Evolutionary conservation across 2,888 invertebrate genomes (phyloP).

Genomic region (Agrochola macilenta): DNA sequence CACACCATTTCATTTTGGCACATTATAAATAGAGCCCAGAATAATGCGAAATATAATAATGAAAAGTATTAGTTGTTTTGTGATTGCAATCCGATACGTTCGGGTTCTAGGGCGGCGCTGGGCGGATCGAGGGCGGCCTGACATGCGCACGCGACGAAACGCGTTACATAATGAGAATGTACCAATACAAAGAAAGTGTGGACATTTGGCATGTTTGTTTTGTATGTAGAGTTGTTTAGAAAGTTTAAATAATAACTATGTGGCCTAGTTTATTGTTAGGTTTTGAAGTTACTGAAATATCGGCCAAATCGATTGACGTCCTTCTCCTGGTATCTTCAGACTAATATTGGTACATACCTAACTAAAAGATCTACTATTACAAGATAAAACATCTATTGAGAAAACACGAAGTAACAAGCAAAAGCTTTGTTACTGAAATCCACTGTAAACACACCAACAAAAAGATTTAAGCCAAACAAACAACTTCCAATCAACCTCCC

Average conservation of each 20-base stretch:
- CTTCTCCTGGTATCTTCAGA: neutral
- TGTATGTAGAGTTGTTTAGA: constrained; percentile 19
- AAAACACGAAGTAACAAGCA: neutral
- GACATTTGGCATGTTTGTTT: constrained; percentile 54
- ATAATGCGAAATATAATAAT: constrained; percentile 70
- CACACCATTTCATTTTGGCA: constrained; percentile 33
- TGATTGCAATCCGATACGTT: constrained; percentile 76
- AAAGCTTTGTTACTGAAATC: neutral
- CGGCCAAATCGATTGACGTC: neutral
- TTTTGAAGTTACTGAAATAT: neutral
- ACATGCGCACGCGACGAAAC: constrained; percentile 83
- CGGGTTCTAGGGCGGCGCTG: constrained; percentile 71
- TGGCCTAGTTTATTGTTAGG: neutral
- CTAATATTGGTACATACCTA: neutral
- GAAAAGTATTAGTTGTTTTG: constrained; percentile 72
- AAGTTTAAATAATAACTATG: constrained; percentile 15
- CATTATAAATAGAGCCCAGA: constrained; percentile 56
- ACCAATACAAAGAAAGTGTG: constrained; percentile 66
- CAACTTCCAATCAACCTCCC: constrained; percentile 20
- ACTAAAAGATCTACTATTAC: neutral
- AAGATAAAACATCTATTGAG: neutral
- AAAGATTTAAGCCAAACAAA: constrained; percentile 20
- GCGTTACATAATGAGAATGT: constrained; percentile 53
- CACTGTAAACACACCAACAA: neutral
- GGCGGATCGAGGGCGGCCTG: constrained; percentile 80